These are phyloP conservation scores for Melolontha melolontha DNA, from an alignment of 2,888 invertebrate species.

Conservation along the genomic window DNA sequence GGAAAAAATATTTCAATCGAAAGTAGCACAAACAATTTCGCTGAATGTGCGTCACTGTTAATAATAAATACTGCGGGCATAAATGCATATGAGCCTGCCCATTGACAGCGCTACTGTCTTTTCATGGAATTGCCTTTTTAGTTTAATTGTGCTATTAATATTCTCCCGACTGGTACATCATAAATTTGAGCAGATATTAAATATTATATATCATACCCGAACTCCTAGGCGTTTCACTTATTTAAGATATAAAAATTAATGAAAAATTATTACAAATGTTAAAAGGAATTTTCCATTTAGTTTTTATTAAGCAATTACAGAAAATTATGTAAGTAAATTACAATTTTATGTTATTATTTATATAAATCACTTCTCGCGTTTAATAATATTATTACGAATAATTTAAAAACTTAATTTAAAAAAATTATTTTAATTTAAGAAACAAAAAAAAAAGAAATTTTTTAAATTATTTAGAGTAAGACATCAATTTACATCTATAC, in stretches of 20 bases:
- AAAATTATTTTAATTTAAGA: no score
- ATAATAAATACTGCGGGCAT: constrained; percentile 24
- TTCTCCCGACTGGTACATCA: constrained; percentile 8
- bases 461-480: no score
- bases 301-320: constrained; percentile 28
- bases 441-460: no score
- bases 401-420: no score
- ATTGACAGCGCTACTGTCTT: constrained; percentile 23
- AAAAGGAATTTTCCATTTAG: constrained; percentile 15
- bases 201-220: constrained; percentile 8
- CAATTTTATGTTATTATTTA: background rate
- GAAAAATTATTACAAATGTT: constrained; percentile 9
- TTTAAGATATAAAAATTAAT: constrained; percentile 28
- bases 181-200: constrained; percentile 36
- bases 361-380: background rate
- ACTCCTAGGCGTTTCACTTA: constrained; percentile 18
- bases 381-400: no score
- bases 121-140: constrained; percentile 29
- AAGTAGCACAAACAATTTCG: constrained; percentile 31
- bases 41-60: constrained; percentile 28
- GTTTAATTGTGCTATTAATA: constrained; percentile 32
- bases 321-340: background rate
- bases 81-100: constrained; percentile 25
- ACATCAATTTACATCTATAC: no score
- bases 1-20: constrained; percentile 27